A percentile compares a stretch with the other conserved stretches of the same genome.
Conservation (phyloP, 2,797 vertebrate species). For the Enteromius trimaculatus region DNA sequence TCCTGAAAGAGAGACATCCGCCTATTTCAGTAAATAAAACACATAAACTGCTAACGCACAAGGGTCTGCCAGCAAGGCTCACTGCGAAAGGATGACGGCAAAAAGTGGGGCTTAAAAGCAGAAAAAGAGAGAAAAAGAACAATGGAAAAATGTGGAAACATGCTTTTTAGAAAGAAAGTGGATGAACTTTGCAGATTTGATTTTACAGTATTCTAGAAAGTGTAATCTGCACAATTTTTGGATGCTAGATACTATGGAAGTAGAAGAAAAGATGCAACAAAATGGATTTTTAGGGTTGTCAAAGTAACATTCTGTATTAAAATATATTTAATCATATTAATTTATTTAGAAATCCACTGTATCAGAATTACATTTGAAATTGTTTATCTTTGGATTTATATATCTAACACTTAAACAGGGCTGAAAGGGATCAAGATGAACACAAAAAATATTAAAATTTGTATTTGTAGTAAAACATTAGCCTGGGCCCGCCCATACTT, state of each 20-base stretch:
- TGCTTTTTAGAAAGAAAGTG: neutral
- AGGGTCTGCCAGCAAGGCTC: neutral
- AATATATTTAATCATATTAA: neutral
- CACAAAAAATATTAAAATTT: neutral
- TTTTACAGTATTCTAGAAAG: neutral
- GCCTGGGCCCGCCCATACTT: too few species aligned
- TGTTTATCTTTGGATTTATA: neutral
- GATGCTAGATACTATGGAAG: neutral
- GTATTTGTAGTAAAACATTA: neutral
- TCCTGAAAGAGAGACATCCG: slow-evolving; percentile 24
- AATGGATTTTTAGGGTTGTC: neutral
- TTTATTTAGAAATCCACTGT: neutral
- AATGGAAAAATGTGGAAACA: neutral
- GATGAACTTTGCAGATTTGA: neutral
- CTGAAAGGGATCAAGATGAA: neutral
- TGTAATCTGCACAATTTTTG: neutral
- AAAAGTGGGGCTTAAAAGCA: neutral
- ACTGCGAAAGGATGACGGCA: slow-evolving; percentile 4
- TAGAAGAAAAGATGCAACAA: neutral
- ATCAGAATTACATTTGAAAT: neutral
- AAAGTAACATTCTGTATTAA: neutral
- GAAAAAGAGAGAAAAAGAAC: neutral
- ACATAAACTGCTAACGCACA: neutral
- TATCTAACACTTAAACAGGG: neutral
- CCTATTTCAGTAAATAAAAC: slow-evolving; percentile 40